These are phyloP conservation scores for Bombus difficillimus DNA, from an alignment of 1,140 invertebrate genomes.

Conservation along the genomic window DNA sequence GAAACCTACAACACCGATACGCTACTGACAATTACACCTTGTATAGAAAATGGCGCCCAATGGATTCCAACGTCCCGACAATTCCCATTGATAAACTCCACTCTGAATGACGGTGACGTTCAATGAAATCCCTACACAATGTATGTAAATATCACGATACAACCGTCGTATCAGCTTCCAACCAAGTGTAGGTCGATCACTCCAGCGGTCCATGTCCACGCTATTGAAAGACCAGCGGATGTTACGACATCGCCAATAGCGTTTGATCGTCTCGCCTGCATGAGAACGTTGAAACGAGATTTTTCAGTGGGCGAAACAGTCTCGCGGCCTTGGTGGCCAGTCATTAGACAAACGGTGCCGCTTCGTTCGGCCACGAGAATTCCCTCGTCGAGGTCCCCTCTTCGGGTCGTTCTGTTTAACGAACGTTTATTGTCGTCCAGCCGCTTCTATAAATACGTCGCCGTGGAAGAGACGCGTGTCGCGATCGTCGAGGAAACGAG, in stretches of 20 bases:
- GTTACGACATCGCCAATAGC: neutral
- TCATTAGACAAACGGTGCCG: slow-evolving; percentile 33
- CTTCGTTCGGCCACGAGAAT: slow-evolving; percentile 27
- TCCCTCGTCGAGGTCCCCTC: neutral
- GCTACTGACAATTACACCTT: too few species aligned
- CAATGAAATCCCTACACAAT: neutral
- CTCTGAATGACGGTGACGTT: neutral
- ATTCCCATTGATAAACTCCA: neutral
- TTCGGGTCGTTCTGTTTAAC: slow-evolving; percentile 42
- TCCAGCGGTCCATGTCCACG: neutral
- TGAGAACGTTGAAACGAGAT: neutral
- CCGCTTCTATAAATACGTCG: slow-evolving; percentile 40
- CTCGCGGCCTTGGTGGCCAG: neutral
- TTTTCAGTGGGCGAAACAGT: slow-evolving; percentile 7
- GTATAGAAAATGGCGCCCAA: neutral
- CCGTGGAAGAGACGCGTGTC: neutral
- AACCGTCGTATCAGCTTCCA: neutral
- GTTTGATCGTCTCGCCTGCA: neutral
- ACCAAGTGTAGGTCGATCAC: neutral
- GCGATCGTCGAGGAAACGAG: slow-evolving; percentile 13
- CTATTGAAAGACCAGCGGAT: neutral
- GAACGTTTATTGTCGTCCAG: slow-evolving; percentile 43
- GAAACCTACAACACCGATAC: too few species aligned
- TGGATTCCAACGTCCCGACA: neutral
- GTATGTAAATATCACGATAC: neutral